A percentile compares a stretch with the other conserved stretches of the same genome.
Conservation (phyloP, 2,888 invertebrate genomes). For the Pegoplata infirma region DNA sequence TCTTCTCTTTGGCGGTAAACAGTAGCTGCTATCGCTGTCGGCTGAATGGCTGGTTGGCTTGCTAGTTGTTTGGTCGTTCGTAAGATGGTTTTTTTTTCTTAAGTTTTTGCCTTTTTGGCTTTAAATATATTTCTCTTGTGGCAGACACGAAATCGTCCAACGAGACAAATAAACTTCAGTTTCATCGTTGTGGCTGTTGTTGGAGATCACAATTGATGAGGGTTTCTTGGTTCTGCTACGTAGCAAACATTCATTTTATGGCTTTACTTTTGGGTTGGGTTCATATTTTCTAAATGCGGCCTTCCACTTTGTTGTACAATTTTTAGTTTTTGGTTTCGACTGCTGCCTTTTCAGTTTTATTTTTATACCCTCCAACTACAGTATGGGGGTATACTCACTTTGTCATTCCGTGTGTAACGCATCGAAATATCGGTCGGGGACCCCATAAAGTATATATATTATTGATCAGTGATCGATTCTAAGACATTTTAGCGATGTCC, state of each 20-base stretch:
- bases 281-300: constrained; percentile 63
- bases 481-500: no score
- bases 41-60: constrained; percentile 62
- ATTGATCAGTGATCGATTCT: no score
- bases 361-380: no score
- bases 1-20: constrained; percentile 63
- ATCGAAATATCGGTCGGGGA: no score
- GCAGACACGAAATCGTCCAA: constrained; percentile 60
- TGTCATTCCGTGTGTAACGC: no score
- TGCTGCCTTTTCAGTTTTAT: no score
- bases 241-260: constrained; percentile 43
- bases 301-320: constrained; percentile 60
- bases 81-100: constrained; percentile 39
- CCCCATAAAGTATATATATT: no score
- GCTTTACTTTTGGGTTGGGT: constrained; percentile 61
- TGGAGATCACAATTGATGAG: constrained; percentile 54
- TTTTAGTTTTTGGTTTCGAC: constrained; percentile 42
- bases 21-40: constrained; percentile 64
- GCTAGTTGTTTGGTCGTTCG: no score
- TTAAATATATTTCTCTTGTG: constrained; percentile 54
- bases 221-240: constrained; percentile 45
- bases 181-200: constrained; percentile 33
- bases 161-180: constrained; percentile 62
- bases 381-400: no score
- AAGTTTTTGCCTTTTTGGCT: constrained; percentile 49